Base-by-base conservation (phyloP, 2,888 invertebrate species). In the Lasioglossum oenotherae region DNA sequence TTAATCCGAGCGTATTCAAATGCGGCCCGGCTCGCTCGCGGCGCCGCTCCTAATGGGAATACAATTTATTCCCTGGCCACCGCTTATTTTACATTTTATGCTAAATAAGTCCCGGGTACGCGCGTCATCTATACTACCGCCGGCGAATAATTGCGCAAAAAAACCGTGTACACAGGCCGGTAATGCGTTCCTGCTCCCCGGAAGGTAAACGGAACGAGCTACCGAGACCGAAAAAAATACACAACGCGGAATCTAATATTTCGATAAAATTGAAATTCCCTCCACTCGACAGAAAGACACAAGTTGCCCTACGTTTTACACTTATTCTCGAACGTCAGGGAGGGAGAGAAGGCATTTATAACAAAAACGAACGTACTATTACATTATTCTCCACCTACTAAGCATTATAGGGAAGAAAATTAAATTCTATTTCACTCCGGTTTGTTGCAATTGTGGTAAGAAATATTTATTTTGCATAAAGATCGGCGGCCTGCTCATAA, bases 1-100 rank as follows among this genome's bases (percentile, higher is more conserved):
- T 95, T 94, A 94, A 94, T 94, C 93, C 93, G 87, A 87, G 91
- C 91, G 92, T 95, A 95, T 94, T 94, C 93, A 95, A 94, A 94
- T 94, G 92, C 92, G 92, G 81, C 87, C 86, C 83, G 10, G 19
- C 41, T 38, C 71, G 41, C 87, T 78, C 87, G 80, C 88, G 91
- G 87, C 87, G 85, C 79, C 83, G 88, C 88, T 92, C 91, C 93
- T 94, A 95, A 95, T 95, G 95, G 93, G 93, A 94, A 94, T 95
- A 95, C 94, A 92, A 95, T 95, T 95, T 94, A 94, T 95, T 93
- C 91, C 91, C 91, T 89, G 89, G 89, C 92, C 91, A 80, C 87
- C 88, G 92, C 88, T 93, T 94, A 93, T 91, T 93, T 93, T 94
- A 93, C 93, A 93, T 94, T 93, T 91, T 93, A 93, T 93, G 93